Evolutionary conservation across 2,888 invertebrate genomes (phyloP), one percentile per base, ranked within the genome.

Genomic region (Zonitis immaculata): DNA sequence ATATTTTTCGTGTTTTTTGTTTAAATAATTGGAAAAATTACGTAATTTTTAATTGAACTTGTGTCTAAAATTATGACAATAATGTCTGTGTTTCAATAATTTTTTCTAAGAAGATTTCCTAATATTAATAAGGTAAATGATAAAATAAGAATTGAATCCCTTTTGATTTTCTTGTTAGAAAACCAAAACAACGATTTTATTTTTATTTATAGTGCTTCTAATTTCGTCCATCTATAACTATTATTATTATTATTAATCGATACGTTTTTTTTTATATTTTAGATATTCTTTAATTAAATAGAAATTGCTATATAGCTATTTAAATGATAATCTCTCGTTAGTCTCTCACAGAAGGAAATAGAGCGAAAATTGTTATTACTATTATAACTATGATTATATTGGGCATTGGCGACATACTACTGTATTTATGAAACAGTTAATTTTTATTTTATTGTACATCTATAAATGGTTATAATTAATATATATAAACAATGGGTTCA

Each of bases 61-160:
- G 71, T 72, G 73, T 73, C 72, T 73, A 73, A 72, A 70, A n/a
- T 70, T 65, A 72, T 73, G 76, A 76, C 76, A 76, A 76, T 76
- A 76, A 76, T 73, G 73, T 65, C 68, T 66, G 66, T 68, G 66
- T 62, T 67, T 60, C 59, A 63, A 60, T 64, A 61, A 61, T 63
- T 67, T 68, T 70, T 70, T n/a, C n/a, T n/a, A 71, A 72, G 73
- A 66, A 66, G 58, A 64, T 64, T 60, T 56, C 61, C 45, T 44
- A 43, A 47, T 56, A 55, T 57, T 53, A 54, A 57, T n/a, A n/a
- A 64, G 64, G 65, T 64, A 51, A 61, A n/a, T n/a, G 62, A 52
- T 45, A 20, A 47, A 1, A 25, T 26, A 26, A 6, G 25, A 25
- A 25, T n/a, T n/a, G n/a, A n/a, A n/a, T n/a, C n/a, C n/a, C n/a